phyloP scores from a whole-genome alignment of 1,140 invertebrate genomes.

The Cephus cinctus region DNA sequence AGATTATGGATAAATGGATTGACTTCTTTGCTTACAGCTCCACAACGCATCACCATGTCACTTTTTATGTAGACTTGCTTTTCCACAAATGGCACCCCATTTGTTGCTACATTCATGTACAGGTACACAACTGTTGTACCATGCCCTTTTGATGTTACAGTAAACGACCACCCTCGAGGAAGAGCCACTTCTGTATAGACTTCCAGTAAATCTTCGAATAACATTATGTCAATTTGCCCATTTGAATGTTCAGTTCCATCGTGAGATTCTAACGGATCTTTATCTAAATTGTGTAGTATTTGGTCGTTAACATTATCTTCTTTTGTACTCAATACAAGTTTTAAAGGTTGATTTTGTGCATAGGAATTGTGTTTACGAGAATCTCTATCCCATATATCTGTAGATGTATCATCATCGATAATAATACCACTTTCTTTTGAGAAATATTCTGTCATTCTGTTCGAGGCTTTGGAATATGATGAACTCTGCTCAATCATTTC shows the following conservation, averaged over 20 bases:
- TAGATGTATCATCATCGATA: slow-evolving; percentile 6
- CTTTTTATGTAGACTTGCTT: slow-evolving; percentile 47
- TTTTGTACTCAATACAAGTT: no score
- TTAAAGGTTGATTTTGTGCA: no score
- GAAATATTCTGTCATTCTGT: no score
- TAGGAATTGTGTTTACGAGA: no score
- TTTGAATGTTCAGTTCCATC: background rate
- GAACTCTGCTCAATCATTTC: no score
- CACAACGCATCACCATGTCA: slow-evolving; percentile 45
- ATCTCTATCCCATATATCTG: slow-evolving; percentile 16
- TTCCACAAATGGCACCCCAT: slow-evolving; percentile 41
- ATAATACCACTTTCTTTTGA: no score
- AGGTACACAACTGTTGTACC: slow-evolving; percentile 42
- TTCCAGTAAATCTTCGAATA: slow-evolving; percentile 50
- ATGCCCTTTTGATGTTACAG: slow-evolving; percentile 41
- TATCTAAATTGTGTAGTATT: background rate
- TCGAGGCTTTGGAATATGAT: no score
- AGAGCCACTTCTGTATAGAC: slow-evolving; percentile 42
- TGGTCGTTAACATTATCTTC: background rate
- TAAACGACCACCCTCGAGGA: slow-evolving; percentile 42
- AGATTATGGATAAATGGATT: slow-evolving; percentile 39
- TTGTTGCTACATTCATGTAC: slow-evolving; percentile 36
- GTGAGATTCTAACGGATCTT: background rate
- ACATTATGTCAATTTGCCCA: slow-evolving; percentile 29
- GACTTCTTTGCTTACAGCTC: slow-evolving; percentile 37